Percentiles rank a stretch among this genome's conserved stretches.
Evolutionary conservation across 1,140 invertebrate genomes (phyloP).

Genomic region (Drosophila obscura): DNA sequence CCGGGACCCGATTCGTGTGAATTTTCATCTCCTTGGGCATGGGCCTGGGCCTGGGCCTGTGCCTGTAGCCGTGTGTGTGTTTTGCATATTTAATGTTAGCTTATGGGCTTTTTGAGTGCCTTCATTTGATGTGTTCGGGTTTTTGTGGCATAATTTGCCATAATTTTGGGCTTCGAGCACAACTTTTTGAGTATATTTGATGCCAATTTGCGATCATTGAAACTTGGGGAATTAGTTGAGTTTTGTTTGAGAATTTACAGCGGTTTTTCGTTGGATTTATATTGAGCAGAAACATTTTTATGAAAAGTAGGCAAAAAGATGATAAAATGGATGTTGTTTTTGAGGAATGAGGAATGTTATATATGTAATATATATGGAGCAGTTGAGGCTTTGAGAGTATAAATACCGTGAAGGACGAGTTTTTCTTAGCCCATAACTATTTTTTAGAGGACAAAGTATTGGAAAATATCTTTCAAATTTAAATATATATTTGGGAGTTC

Average conservation of each 20-base stretch:
- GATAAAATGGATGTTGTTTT: no score
- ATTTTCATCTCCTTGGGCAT: slow-evolving; percentile 26
- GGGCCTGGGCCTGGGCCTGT: slow-evolving; percentile 4
- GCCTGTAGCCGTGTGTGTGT: slow-evolving; percentile 24
- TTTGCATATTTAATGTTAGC: slow-evolving; percentile 61
- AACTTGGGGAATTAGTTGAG: slow-evolving; percentile 52
- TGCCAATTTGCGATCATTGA: slow-evolving; percentile 48
- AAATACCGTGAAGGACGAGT: no score
- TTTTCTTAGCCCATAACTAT: no score
- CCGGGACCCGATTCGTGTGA: slow-evolving; percentile 24
- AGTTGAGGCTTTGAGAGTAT: no score
- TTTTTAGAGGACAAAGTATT: no score
- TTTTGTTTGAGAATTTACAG: slow-evolving; percentile 12
- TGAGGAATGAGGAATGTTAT: no score
- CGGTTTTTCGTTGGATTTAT: background rate
- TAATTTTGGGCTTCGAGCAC: slow-evolving; percentile 29
- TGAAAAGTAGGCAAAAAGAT: no score
- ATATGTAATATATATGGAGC: no score
- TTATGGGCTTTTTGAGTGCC: slow-evolving; percentile 46
- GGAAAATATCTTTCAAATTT: no score
- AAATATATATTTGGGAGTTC: no score
- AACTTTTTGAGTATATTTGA: slow-evolving; percentile 39
- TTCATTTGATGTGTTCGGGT: slow-evolving; percentile 16
- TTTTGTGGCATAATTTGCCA: slow-evolving; percentile 49
- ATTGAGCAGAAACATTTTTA: background rate